Base-by-base conservation (phyloP, 92 coral and sea anemone species). In the Phenganax marumi region DNA sequence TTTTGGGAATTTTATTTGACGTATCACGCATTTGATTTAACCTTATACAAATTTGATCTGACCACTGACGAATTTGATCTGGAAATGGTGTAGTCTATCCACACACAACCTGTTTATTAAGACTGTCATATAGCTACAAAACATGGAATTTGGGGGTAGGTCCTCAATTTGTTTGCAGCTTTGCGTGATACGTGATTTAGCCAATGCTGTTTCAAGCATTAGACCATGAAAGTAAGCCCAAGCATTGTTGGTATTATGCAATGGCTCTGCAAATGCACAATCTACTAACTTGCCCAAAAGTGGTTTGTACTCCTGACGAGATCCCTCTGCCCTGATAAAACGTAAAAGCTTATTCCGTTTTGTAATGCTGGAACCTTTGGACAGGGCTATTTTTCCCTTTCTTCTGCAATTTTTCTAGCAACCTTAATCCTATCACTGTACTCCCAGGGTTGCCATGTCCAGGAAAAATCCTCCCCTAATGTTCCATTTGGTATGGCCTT, bases 361-460 rank as follows among this genome's bases (percentile, higher is more conserved):
- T 64, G 43, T 33, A 33, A 33, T 33, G 43, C 43, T 33, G 43
- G 43, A 33, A 33, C 43, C 43, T 33, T 33, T 33, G 43, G 43
- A 33, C 43, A 2, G 43, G 43, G 43, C 3, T 33, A 33, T 61
- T 85, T 69, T 47, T 85, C 65, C 73, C 61, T 81, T 52, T 73
- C 63, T 24, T 68, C 69, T n/a, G 69, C 49, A 9, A 89, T 89
- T 65, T 85, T 65, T 21, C 57, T 65, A 14, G 91, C 91, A 43
- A 85, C 79, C 79, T 65, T 57, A 54, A 88, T 70, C 70, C 89
- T 48, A 3, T 69, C 55, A 0, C 21, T 39, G 66, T 88, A 88
- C 7, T 78, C 17, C 91, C 91, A 88, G 74, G 92, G 92, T 57
- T 87, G 84, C 88, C 90, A 87, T 61, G 75, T 81, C 73, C 84